phyloP scores from a whole-genome alignment of 2,888 invertebrate species.

The Plemyria rubiginata region DNA sequence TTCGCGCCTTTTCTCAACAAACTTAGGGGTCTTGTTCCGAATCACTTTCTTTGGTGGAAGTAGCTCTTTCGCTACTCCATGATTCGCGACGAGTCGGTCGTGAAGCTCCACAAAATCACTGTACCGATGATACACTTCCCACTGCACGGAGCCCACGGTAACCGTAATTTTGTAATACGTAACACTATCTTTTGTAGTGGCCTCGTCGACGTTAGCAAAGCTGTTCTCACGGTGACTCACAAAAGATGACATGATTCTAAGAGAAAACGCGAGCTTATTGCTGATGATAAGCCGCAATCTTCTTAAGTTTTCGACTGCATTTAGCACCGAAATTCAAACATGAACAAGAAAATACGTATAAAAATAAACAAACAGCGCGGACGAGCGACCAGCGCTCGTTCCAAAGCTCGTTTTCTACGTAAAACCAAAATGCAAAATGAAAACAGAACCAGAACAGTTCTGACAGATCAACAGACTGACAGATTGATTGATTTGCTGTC shows the following conservation, averaged over 20 bases:
- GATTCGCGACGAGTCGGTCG: constrained; percentile 91
- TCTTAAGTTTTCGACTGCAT: not conserved
- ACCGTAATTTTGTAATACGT: constrained; percentile 90
- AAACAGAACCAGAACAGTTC: too few relatives aligned
- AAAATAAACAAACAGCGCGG: not conserved
- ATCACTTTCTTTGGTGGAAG: constrained; percentile 97
- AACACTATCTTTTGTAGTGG: constrained; percentile 87
- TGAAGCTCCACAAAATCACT: constrained; percentile 96
- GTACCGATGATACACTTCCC: constrained; percentile 95
- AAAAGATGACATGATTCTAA: constrained; percentile 88
- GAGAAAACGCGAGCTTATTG: constrained; percentile 1
- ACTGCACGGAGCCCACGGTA: constrained; percentile 88
- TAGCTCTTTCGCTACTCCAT: constrained; percentile 92
- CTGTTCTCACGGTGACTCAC: constrained; percentile 88
- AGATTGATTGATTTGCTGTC: too few relatives aligned
- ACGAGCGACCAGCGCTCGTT: too few relatives aligned
- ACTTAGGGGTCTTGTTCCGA: constrained; percentile 94
- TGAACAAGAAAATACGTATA: not conserved
- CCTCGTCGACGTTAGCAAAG: constrained; percentile 87
- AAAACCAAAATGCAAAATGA: too few relatives aligned
- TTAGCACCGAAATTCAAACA: not conserved
- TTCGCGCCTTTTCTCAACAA: constrained; percentile 92
- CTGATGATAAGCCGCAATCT: constrained; percentile 5
- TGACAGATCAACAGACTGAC: too few relatives aligned
- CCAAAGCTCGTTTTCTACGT: too few relatives aligned